phyloP scores from a whole-genome alignment of 2,888 invertebrate species.

The Nomada lathburiana region DNA sequence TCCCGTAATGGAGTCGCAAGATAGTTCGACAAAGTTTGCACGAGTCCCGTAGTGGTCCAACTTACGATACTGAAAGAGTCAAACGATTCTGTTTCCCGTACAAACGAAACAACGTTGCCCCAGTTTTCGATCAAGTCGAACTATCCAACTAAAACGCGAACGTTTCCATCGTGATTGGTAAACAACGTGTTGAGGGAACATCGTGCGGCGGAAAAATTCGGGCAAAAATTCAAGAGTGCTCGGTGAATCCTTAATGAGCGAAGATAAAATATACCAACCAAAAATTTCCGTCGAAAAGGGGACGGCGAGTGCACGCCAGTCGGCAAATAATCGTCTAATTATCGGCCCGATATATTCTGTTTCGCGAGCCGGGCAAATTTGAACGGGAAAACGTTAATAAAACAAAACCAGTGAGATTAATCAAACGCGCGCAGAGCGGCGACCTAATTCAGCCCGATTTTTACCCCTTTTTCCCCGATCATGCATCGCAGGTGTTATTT shows the following conservation, averaged over 20 bases:
- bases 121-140: too few species aligned
- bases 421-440: slow-evolving; percentile 10
- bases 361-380: slow-evolving; percentile 23
- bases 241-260: slow-evolving; percentile 24
- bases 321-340: slow-evolving; percentile 51
- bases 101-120: too few species aligned
- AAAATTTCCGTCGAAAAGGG: not conserved
- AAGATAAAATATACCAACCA: slow-evolving; percentile 21
- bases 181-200: not conserved
- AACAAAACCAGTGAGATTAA: slow-evolving; percentile 33
- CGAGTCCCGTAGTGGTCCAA: too few species aligned
- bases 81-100: too few species aligned
- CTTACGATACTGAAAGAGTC: too few species aligned
- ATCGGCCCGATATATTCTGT: slow-evolving; percentile 38
- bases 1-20: too few species aligned
- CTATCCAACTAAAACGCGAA: not conserved
- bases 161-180: not conserved
- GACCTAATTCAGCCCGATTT: slow-evolving; percentile 14
- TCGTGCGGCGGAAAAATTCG: not conserved
- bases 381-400: slow-evolving; percentile 31
- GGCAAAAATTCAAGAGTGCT: slow-evolving; percentile 17
- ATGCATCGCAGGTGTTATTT: slow-evolving; percentile 20
- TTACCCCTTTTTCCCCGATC: not conserved
- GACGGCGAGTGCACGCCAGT: not conserved
- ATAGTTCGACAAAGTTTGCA: too few species aligned